phyloP scores from a whole-genome alignment of 2,888 invertebrate genomes.

The Pyralis farinalis region DNA sequence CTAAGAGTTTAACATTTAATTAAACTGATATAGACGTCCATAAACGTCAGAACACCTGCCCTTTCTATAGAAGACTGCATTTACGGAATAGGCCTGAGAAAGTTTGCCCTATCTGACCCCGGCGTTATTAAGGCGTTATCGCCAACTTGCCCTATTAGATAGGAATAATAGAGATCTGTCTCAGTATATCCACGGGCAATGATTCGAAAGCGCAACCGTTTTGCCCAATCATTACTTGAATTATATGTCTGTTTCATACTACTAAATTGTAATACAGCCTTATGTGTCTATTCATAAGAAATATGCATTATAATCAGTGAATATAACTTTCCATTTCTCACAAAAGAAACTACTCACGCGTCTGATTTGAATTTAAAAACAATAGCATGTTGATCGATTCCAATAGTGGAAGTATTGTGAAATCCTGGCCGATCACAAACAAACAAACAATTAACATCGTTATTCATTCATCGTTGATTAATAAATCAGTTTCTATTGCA shows the following conservation, averaged over 20 bases:
- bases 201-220: conserved; percentile 5
- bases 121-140: conserved; percentile 7
- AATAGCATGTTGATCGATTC: conserved; percentile 38
- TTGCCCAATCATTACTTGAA: not conserved
- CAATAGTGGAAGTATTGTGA: conserved; percentile 19
- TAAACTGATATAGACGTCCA: conserved; percentile 1
- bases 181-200: not conserved
- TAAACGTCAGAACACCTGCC: conserved; percentile 1
- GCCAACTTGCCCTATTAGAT: conserved; percentile 5
- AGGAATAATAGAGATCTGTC: not conserved
- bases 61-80: conserved; percentile 1
- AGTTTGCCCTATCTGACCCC: conserved; percentile 3
- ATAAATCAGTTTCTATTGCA: conserved; percentile 36
- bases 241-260: too few species aligned
- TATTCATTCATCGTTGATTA: conserved; percentile 19
- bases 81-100: conserved; percentile 4
- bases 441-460: conserved; percentile 30
- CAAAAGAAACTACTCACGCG: conserved; percentile 17
- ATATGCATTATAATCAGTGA: too few species aligned
- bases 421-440: conserved; percentile 34
- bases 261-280: too few species aligned
- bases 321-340: not conserved
- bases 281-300: too few species aligned
- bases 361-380: conserved; percentile 45
- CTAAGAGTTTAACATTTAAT: not conserved